These are phyloP conservation scores for Vulpes lagopus DNA, from an alignment of 2,113 vertebrate species.

Conservation along the genomic window DNA sequence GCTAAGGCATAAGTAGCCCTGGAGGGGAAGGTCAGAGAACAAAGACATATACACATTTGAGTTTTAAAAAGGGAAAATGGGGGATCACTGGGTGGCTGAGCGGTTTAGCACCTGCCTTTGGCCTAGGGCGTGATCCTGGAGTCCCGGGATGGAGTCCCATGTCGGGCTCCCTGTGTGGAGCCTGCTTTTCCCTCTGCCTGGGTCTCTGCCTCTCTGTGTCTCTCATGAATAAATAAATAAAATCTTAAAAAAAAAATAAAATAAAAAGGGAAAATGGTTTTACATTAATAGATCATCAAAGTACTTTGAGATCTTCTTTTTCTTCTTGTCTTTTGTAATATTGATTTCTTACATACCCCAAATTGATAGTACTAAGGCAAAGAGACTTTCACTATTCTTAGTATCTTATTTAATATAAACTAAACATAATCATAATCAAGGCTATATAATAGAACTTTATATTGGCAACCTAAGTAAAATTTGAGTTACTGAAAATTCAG, in stretches of 20 bases:
- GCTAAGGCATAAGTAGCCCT: background rate
- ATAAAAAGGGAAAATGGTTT: background rate
- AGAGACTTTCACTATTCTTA: background rate
- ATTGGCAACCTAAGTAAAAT: slow-evolving; percentile 1
- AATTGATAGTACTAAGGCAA: background rate
- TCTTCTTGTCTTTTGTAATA: slow-evolving; percentile 19
- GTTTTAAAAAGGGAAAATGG: background rate
- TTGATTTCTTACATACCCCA: background rate
- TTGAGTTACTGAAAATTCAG: slow-evolving; percentile 34
- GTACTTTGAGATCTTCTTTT: background rate
- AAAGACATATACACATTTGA: background rate
- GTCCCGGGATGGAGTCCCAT: too few relatives aligned
- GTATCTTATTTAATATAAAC: background rate
- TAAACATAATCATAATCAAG: background rate
- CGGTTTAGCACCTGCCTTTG: too few relatives aligned
- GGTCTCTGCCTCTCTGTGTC: too few relatives aligned
- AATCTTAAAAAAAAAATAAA: background rate
- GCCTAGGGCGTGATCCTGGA: too few relatives aligned
- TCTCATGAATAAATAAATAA: too few relatives aligned
- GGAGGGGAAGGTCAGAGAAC: background rate
- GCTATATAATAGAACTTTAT: background rate
- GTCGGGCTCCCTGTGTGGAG: too few relatives aligned
- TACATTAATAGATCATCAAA: background rate
- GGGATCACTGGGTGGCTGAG: too few relatives aligned
- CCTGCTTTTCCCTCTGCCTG: too few relatives aligned